phyloP scores from a whole-genome alignment of 2,888 invertebrate genomes.

The Anoplius nigerrimus region DNA sequence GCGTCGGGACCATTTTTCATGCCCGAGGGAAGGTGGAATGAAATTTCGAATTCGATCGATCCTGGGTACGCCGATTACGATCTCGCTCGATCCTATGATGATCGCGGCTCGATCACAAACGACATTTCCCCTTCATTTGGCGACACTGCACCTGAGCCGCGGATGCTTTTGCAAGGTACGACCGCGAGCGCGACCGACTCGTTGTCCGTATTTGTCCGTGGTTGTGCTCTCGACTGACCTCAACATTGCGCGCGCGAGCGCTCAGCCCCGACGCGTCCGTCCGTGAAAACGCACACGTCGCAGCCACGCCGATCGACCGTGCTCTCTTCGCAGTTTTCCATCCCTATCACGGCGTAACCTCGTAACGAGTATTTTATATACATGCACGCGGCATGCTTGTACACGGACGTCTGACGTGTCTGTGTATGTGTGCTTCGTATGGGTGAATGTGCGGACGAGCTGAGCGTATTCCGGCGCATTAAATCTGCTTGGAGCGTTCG shows the following conservation, averaged over 20 bases:
- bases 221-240: conserved; percentile 3
- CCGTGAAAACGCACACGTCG: not conserved
- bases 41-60: too few relatives aligned
- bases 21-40: too few relatives aligned
- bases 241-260: not conserved
- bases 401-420: not conserved
- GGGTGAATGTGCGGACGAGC: not conserved
- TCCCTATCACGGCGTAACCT: conserved; percentile 3
- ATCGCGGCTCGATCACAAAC: too few relatives aligned
- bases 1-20: too few relatives aligned
- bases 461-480: conserved; percentile 15
- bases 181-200: not conserved
- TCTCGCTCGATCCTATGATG: too few relatives aligned
- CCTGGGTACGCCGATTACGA: too few relatives aligned
- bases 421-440: too few relatives aligned
- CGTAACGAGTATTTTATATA: conserved; percentile 5
- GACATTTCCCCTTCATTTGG: too few relatives aligned
- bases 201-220: not conserved
- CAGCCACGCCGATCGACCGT: conserved; percentile 4
- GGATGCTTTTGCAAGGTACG: too few relatives aligned
- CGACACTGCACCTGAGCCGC: too few relatives aligned
- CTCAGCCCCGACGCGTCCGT: too few relatives aligned
- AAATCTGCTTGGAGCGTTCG: conserved; percentile 1
- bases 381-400: not conserved
- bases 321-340: conserved; percentile 8